Conservation (phyloP, 2,888 invertebrate genomes). For the Drosophila kambysellisi region DNA sequence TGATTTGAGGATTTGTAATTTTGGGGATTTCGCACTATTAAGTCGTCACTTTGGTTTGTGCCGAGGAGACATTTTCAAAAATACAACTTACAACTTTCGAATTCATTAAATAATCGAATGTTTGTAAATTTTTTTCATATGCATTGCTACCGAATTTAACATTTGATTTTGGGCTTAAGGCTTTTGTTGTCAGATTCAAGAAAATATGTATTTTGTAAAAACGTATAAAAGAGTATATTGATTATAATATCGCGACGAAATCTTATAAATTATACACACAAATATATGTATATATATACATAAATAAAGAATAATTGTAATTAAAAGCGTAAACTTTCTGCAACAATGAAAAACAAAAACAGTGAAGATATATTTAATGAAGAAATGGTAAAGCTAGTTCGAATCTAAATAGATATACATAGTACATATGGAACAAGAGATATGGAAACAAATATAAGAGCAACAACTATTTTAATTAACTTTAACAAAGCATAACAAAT, state of each 20-base stretch:
- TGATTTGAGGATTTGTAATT: slow-evolving; percentile 28
- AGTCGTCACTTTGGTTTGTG: slow-evolving; percentile 68
- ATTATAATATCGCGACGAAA: slow-evolving; percentile 49
- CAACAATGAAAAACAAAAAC: slow-evolving; percentile 44
- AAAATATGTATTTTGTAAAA: slow-evolving; percentile 53
- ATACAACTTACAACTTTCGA: slow-evolving; percentile 13
- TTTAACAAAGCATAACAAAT: slow-evolving; percentile 70
- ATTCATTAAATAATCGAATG: slow-evolving; percentile 18
- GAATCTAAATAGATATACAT: slow-evolving; percentile 70
- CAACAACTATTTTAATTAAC: slow-evolving; percentile 73
- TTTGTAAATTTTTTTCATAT: slow-evolving; percentile 45
- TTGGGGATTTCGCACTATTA: slow-evolving; percentile 59
- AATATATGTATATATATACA: slow-evolving; percentile 37
- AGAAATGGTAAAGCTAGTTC: slow-evolving; percentile 70
- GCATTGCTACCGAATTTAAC: slow-evolving; percentile 52
- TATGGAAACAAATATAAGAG: slow-evolving; percentile 53
- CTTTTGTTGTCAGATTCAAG: slow-evolving; percentile 30
- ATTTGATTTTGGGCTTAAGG: slow-evolving; percentile 34
- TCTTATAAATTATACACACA: slow-evolving; percentile 32
- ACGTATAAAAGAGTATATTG: slow-evolving; percentile 45
- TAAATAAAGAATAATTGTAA: slow-evolving; percentile 69
- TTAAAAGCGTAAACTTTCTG: slow-evolving; percentile 48
- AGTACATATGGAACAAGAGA: slow-evolving; percentile 58
- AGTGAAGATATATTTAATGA: slow-evolving; percentile 62
- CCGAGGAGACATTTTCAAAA: slow-evolving; percentile 40